phyloP scores from a whole-genome alignment of 2,797 vertebrate species.

The Diplodus sargus region DNA sequence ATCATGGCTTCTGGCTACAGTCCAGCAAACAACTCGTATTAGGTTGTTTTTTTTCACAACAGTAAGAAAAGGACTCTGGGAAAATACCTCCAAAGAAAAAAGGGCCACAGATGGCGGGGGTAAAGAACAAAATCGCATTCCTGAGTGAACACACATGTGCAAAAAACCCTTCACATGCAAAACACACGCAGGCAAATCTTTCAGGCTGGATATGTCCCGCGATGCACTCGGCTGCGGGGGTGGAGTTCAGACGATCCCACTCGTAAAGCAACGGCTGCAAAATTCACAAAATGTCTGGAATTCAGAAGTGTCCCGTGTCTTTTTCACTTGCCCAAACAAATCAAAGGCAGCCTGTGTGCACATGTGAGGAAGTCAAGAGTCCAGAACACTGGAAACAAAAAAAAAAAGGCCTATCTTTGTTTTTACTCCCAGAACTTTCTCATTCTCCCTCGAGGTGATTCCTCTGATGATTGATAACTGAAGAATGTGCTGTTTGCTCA shows the following conservation, averaged over 20 bases:
- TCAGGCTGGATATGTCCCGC: conserved; percentile 69
- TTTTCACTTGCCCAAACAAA: conserved; percentile 64
- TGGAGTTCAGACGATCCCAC: conserved; percentile 58
- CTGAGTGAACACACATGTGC: conserved; percentile 77
- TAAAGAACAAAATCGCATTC: conserved; percentile 78
- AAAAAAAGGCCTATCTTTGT: neutral
- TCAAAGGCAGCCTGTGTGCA: conserved; percentile 48
- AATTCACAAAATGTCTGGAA: conserved; percentile 79
- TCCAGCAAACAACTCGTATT: conserved; percentile 51
- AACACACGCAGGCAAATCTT: conserved; percentile 57
- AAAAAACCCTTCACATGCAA: conserved; percentile 66
- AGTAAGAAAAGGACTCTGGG: conserved; percentile 67
- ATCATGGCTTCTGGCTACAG: conserved; percentile 17
- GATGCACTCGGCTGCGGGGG: conserved; percentile 62
- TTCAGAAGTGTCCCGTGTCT: conserved; percentile 63
- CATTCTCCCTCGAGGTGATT: neutral
- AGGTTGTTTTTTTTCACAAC: conserved; percentile 32
- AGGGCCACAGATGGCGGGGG: conserved; percentile 68
- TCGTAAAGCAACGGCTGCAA: conserved; percentile 73
- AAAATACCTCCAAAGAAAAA: conserved; percentile 74
- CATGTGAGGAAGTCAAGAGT: conserved; percentile 33
- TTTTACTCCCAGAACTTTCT: conserved; percentile 1
- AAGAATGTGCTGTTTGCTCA: neutral
- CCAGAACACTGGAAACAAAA: conserved; percentile 16
- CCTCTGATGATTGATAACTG: neutral